phyloP scores from a whole-genome alignment of 2,888 invertebrate species.

The Dinocampus coccinellae region DNA sequence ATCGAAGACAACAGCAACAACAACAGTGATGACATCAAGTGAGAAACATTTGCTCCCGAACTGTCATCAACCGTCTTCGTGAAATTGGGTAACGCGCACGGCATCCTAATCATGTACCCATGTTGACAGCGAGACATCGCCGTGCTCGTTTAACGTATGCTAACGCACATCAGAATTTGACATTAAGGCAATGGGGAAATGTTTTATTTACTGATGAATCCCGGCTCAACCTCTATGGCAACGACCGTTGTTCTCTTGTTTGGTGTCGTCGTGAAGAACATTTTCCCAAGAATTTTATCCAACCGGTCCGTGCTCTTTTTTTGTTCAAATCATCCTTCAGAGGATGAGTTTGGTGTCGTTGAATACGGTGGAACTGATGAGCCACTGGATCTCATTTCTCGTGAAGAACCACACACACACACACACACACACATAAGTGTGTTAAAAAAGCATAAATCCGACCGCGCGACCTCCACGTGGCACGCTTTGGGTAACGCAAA shows the following conservation, averaged over 20 bases:
- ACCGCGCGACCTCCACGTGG: constrained; percentile 39
- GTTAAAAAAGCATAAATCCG: background rate
- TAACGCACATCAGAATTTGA: too few relatives aligned
- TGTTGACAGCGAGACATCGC: too few relatives aligned
- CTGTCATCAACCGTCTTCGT: constrained; percentile 4
- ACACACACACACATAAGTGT: background rate
- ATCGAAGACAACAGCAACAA: constrained; percentile 19
- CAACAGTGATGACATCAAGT: constrained; percentile 7
- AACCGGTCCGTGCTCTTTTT: constrained; percentile 29
- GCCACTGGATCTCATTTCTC: constrained; percentile 14
- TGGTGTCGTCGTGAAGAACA: background rate
- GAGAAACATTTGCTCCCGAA: background rate
- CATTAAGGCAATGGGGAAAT: background rate
- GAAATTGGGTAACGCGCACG: background rate
- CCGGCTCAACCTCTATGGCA: background rate
- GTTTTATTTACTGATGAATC: background rate
- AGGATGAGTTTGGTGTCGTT: constrained; percentile 1
- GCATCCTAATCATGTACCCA: too few relatives aligned
- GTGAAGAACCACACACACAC: constrained; percentile 2
- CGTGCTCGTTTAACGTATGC: too few relatives aligned
- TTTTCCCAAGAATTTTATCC: background rate
- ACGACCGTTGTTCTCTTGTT: background rate
- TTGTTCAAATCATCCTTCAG: constrained; percentile 13
- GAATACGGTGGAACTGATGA: background rate
- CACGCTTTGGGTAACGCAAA: constrained; percentile 40